Conservation (phyloP, 2,888 invertebrate species). For the Pegoplata infirma region DNA sequence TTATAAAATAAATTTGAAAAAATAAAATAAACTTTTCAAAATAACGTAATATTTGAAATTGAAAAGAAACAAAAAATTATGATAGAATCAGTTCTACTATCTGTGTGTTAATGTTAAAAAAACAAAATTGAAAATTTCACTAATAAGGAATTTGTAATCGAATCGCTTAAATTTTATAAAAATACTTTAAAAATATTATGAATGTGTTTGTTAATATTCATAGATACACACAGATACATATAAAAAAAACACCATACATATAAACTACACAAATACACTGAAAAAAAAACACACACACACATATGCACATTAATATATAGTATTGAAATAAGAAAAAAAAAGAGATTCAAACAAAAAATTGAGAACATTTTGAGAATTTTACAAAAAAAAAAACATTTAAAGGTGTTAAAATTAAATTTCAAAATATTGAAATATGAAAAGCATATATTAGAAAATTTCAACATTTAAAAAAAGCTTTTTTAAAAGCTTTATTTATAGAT, state of each 20-base stretch:
- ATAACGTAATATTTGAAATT: slow-evolving; percentile 11
- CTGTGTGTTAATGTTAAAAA: slow-evolving; percentile 29
- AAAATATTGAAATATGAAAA: slow-evolving; percentile 3
- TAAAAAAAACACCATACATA: slow-evolving; percentile 28
- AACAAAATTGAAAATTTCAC: slow-evolving; percentile 61
- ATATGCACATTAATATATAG: background rate
- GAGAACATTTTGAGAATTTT: background rate
- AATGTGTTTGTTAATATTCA: slow-evolving; percentile 44
- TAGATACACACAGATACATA: slow-evolving; percentile 48
- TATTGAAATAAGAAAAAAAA: background rate
- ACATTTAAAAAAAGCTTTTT: slow-evolving; percentile 34
- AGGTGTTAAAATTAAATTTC: background rate
- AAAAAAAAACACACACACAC: slow-evolving; percentile 1
- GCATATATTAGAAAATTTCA: background rate
- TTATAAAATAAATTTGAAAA: slow-evolving; percentile 3
- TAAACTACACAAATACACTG: slow-evolving; percentile 16
- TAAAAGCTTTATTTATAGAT: slow-evolving; percentile 14
- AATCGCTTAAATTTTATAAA: slow-evolving; percentile 68
- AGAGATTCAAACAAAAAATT: background rate
- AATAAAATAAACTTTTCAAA: slow-evolving; percentile 1
- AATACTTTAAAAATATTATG: slow-evolving; percentile 54
- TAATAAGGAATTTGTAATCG: slow-evolving; percentile 78
- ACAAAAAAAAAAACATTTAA: background rate
- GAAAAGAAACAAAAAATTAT: background rate
- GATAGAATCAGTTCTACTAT: background rate